Evolutionary conservation across 2,888 invertebrate species (phyloP).

Genomic region (Cheiracanthium punctorium): DNA sequence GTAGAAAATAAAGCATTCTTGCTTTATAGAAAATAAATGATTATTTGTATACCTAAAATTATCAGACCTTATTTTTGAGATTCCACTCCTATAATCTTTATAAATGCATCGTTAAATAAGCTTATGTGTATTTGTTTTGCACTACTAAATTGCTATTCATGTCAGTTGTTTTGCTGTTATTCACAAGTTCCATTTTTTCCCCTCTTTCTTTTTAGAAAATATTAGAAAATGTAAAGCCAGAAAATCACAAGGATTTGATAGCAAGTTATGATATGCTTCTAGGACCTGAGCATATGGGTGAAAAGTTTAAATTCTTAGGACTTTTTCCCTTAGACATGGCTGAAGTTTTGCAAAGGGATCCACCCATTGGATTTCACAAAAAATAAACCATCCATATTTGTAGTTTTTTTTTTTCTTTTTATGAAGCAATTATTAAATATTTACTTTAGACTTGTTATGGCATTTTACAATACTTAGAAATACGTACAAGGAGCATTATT

Average conservation of each 20-base stretch:
- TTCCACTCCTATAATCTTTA: no score
- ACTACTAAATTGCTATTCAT: no score
- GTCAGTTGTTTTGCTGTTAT: no score
- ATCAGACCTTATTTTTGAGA: no score
- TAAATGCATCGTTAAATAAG: no score
- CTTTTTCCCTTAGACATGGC: conserved; percentile 80
- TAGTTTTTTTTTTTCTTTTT: no score
- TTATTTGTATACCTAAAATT: no score
- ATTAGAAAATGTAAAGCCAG: conserved; percentile 77
- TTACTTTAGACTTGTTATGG: background rate
- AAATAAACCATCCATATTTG: background rate
- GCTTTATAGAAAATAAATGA: no score
- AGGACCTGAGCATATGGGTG: conserved; percentile 87
- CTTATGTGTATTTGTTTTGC: no score
- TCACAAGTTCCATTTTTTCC: no score
- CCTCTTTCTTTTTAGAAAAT: conserved; percentile 75
- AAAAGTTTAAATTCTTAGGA: conserved; percentile 91
- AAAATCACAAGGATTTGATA: conserved; percentile 80
- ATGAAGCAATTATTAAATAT: background rate
- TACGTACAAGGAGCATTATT: background rate
- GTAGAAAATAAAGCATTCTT: no score
- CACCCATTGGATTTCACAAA: conserved; percentile 58
- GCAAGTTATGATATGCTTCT: conserved; percentile 89
- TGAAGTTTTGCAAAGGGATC: conserved; percentile 49
- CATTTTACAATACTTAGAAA: background rate